Base-by-base conservation (phyloP, 2,888 invertebrate species). In the Tupiocoris notatus region DNA sequence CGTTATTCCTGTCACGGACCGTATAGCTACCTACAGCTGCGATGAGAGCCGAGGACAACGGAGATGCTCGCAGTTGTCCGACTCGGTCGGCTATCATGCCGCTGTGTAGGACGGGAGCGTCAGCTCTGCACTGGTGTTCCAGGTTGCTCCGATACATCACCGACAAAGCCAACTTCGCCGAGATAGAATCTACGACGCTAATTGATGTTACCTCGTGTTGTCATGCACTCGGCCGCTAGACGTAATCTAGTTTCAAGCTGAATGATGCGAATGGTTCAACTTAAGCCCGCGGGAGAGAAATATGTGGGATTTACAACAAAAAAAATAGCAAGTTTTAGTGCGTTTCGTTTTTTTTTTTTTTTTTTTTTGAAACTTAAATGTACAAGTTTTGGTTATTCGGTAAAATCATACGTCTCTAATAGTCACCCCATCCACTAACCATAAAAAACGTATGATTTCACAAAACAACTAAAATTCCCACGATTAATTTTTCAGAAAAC, bases 1-100 rank as follows among this genome's bases (percentile, higher is more conserved):
- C 25, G 70, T 59, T 70, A 70, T 70, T 70, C 70, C 70, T 54
- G 70, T 70, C 70, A 70, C 70, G 59, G 24, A 39, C 39, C 6
- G 39, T 39, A 39, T 39, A 39, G 6, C 39, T 12, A 39, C 39
- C 39, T 39, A 39, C n/a, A n/a, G 39, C 3, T 39, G 39, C 39
- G 39, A 39, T 12, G 39, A 39, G 39, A 39, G 39, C 39, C 39
- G 6, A 39, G 39, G 39, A 39, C 39, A 39, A 39, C 39, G 12
- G 39, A 39, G 12, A 39, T 39, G 39, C 39, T 39, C 39, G 6
- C 39, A n/a, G n/a, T n/a, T n/a, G n/a, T n/a, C n/a, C n/a, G n/a
- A n/a, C n/a, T n/a, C n/a, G n/a, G n/a, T n/a, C 39, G 6, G 39
- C 39, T 39, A 3, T 39, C 39, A 3, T 39, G 3, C 39, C 3